A percentile compares a stretch with the other conserved stretches of the same genome.
Evolutionary conservation across 35 echinoderm and acorn worm genomes (phyloP).

Genomic region (Acanthaster planci): DNA sequence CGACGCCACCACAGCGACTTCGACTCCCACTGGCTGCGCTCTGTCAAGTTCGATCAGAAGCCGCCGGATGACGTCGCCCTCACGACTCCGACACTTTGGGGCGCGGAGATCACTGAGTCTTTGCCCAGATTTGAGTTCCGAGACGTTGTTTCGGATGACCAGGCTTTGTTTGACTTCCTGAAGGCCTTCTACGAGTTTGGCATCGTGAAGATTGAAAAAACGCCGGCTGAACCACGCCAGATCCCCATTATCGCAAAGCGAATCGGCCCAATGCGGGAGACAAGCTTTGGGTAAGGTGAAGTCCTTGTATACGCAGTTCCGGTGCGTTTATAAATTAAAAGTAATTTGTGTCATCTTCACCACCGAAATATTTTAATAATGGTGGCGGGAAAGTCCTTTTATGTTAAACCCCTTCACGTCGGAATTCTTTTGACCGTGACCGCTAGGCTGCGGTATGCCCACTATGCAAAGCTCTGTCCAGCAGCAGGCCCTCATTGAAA

Average conservation of each 20-base stretch:
- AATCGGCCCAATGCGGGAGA: neutral
- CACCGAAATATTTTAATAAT: too few relatives aligned
- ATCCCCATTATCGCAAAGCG: neutral
- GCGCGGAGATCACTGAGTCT: neutral
- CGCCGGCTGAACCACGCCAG: neutral
- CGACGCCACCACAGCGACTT: neutral
- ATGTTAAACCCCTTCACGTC: too few relatives aligned
- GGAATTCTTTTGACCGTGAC: too few relatives aligned
- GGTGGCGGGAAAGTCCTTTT: too few relatives aligned
- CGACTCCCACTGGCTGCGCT: neutral
- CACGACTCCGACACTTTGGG: neutral
- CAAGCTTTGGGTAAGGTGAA: neutral
- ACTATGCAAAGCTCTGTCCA: too few relatives aligned
- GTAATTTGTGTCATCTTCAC: too few relatives aligned
- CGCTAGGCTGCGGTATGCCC: too few relatives aligned
- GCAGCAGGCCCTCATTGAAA: too few relatives aligned
- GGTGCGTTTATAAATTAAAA: too few relatives aligned
- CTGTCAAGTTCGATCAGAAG: neutral
- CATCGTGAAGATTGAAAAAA: neutral
- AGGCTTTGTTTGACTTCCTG: neutral
- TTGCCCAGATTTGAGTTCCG: neutral
- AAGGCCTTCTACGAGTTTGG: conserved; percentile 1
- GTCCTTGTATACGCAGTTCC: too few relatives aligned
- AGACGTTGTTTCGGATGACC: neutral
- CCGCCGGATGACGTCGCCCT: neutral